Evolutionary conservation across 2,797 vertebrate species (phyloP).

Genomic region (Anolis apletophallus): DNA sequence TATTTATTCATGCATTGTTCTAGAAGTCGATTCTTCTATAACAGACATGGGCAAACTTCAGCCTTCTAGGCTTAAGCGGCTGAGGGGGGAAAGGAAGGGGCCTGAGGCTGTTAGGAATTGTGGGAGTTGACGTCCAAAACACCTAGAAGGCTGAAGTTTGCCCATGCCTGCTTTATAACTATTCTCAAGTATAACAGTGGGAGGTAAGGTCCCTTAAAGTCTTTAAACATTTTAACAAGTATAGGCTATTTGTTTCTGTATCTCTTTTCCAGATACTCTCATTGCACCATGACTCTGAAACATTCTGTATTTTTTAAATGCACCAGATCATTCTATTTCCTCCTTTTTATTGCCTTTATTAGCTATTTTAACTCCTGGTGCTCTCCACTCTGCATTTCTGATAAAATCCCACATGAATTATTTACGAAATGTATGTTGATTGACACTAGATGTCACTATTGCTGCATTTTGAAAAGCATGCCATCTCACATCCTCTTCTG

Average conservation of each 20-base stretch:
- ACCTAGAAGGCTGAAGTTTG: too few species aligned
- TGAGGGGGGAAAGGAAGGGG: too few species aligned
- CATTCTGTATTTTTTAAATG: not conserved
- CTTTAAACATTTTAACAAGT: not conserved
- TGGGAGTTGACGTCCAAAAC: too few species aligned
- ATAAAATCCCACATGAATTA: not conserved
- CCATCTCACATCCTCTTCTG: not conserved
- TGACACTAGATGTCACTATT: constrained; percentile 19
- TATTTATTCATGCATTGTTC: too few species aligned
- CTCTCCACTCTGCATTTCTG: not conserved
- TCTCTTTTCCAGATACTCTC: not conserved
- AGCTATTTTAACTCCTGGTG: not conserved
- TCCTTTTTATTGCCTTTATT: not conserved
- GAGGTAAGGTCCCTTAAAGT: not conserved
- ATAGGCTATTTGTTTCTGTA: not conserved
- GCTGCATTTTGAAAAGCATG: not conserved
- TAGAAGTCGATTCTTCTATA: too few species aligned
- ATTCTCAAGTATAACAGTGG: too few species aligned
- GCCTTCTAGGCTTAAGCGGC: too few species aligned
- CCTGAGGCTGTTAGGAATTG: too few species aligned
- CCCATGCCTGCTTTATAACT: too few species aligned
- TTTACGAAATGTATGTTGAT: not conserved
- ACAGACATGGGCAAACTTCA: too few species aligned
- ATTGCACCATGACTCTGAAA: not conserved
- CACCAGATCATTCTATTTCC: not conserved